phyloP scores from a whole-genome alignment of 2,888 invertebrate genomes.

The Scrobipalpa atriplicella region DNA sequence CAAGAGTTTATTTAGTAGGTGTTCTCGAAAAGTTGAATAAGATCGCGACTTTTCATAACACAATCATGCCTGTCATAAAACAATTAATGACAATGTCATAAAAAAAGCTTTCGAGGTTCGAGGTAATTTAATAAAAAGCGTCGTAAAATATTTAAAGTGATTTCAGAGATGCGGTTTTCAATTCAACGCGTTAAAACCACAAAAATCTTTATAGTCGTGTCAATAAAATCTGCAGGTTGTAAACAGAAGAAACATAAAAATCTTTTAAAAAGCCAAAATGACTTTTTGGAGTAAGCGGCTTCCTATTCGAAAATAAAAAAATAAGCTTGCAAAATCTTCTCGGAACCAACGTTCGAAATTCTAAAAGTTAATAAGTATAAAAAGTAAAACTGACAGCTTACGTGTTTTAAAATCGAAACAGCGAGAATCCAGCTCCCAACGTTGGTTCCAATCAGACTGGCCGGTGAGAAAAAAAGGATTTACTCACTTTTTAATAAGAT shows the following conservation, averaged over 20 bases:
- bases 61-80: too few species aligned
- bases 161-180: too few species aligned
- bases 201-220: too few species aligned
- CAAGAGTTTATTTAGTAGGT: too few species aligned
- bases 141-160: too few species aligned
- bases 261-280: not conserved
- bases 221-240: too few species aligned
- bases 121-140: too few species aligned
- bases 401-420: constrained; percentile 19
- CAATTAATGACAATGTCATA: too few species aligned
- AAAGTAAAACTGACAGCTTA: constrained; percentile 21
- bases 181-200: too few species aligned
- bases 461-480: constrained; percentile 26
- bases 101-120: too few species aligned
- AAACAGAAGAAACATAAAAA: not conserved
- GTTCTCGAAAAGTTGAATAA: too few species aligned
- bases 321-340: constrained; percentile 34
- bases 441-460: constrained; percentile 30
- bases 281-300: not conserved
- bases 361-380: constrained; percentile 50
- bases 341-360: constrained; percentile 52
- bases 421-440: constrained; percentile 31
- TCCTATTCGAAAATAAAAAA: not conserved
- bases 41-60: too few species aligned
- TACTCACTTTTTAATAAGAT: constrained; percentile 40